Evolutionary conservation across 1,140 invertebrate genomes (phyloP), one percentile per base, ranked within the genome.

Genomic region (Penaeus chinensis): DNA sequence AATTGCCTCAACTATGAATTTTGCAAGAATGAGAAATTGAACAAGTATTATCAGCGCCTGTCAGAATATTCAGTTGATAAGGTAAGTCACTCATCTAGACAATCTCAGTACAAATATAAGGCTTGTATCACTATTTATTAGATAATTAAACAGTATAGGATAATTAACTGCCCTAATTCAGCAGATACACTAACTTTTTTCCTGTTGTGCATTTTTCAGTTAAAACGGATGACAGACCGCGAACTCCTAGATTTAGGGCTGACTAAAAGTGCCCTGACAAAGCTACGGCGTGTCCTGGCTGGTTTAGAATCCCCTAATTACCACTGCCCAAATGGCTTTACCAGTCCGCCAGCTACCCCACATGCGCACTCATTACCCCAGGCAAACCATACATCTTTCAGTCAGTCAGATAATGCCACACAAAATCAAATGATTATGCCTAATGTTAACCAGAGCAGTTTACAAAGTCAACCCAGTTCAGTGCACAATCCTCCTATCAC

Each of bases 261-360:
- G 60, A 65, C 65, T 11, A 82, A 77, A 71, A 81, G 66, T 19
- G 79, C 79, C 77, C 32, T 87, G 19, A 63, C 85, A 24, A 82
- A 82, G 27, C 66, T 83, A 37, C 85, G 85, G 19, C 66, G 80
- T 27, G 54, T 78, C 42, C 47, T 83, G 37, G 24, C 71, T 32
- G 74, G 69, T 54, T 24, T 87, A n/a, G 85, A 82, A 69, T 63
- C 61, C 77, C 71, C 71, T 54, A 71, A 22, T 16, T 61, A 74
- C 85, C 85, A 87, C 66, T 37, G 69, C 27, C 85, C 71, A 27
- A 87, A 87, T 63, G 85, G 85, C 80, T 87, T 82, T 54, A 82
- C 85, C 19, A 87, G 82, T 61, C 80, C 80, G 10, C n/a, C 74
- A 62, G n/a, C 62, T 54, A n/a, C 24, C 37, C 80, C 37, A 10